Conservation (phyloP, 2,797 vertebrate genomes). For the Poeciliopsis turneri region DNA sequence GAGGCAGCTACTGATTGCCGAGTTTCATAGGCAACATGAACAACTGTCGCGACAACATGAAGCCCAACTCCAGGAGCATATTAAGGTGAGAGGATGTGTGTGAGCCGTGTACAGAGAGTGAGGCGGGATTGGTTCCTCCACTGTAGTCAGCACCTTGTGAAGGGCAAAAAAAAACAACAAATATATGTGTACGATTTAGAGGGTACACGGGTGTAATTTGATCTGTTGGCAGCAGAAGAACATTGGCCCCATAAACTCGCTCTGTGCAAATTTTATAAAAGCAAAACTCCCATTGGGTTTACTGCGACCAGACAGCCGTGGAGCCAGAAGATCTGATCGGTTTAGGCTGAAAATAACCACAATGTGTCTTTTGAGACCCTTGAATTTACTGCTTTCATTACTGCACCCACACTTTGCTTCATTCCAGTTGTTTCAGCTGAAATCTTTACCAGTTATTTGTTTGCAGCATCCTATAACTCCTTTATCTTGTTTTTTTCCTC, state of each 20-base stretch:
- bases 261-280: slow-evolving; percentile 18
- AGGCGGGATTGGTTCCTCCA: slow-evolving; percentile 3
- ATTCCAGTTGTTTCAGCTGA: neutral
- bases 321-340: slow-evolving; percentile 17
- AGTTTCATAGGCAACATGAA: slow-evolving; percentile 97
- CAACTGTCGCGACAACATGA: slow-evolving; percentile 96
- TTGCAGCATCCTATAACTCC: neutral
- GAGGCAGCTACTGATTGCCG: slow-evolving; percentile 93
- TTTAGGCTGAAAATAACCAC: slow-evolving; percentile 31
- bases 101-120: neutral
- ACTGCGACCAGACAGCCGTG: slow-evolving; percentile 15
- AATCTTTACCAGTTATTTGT: neutral
- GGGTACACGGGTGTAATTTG: slow-evolving; percentile 44
- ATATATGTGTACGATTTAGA: slow-evolving; percentile 25
- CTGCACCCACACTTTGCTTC: neutral
- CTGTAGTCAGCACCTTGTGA: slow-evolving; percentile 51
- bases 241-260: slow-evolving; percentile 32
- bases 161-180: slow-evolving; percentile 37
- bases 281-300: slow-evolving; percentile 29
- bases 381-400: slow-evolving; percentile 7
- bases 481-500: neutral
- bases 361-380: slow-evolving; percentile 16
- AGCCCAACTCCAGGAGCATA: slow-evolving; percentile 93
- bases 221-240: slow-evolving; percentile 53
- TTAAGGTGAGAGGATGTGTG: slow-evolving; percentile 82